Evolutionary conservation across 2,888 invertebrate genomes (phyloP).

Genomic region (Ctena decussata): DNA sequence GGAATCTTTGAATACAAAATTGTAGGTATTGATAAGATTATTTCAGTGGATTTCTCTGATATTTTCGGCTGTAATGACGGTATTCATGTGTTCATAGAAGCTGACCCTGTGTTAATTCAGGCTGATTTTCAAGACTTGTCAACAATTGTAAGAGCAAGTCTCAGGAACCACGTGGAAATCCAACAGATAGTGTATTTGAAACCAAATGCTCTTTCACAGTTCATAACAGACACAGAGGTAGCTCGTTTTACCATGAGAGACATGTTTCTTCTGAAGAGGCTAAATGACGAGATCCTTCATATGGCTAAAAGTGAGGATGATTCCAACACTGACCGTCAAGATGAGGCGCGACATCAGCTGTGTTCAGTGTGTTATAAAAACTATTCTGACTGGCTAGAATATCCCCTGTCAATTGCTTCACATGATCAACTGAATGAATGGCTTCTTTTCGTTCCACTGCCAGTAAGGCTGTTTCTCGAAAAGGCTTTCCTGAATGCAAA

Average conservation of each 20-base stretch:
- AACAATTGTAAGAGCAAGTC: background rate
- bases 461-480: background rate
- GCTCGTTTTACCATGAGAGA: background rate
- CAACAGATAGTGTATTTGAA: background rate
- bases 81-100: background rate
- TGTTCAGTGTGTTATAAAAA: background rate
- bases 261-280: background rate
- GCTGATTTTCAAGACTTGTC: background rate
- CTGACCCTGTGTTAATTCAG: background rate
- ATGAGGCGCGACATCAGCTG: background rate
- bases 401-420: background rate
- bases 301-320: background rate
- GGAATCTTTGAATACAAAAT: background rate
- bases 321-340: background rate
- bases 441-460: slow-evolving; percentile 1
- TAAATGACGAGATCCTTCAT: background rate
- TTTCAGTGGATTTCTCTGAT: background rate
- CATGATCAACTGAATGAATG: slow-evolving; percentile 4
- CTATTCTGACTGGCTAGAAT: background rate
- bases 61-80: background rate
- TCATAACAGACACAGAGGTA: background rate
- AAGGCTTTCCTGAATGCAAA: background rate
- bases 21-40: background rate
- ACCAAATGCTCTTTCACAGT: slow-evolving; percentile 1
- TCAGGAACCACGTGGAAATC: background rate